Percentiles rank a stretch among this genome's conserved stretches.
These are phyloP conservation scores for Delichon dasypus DNA, from an alignment of 2,797 vertebrate species.

Conservation along the genomic window DNA sequence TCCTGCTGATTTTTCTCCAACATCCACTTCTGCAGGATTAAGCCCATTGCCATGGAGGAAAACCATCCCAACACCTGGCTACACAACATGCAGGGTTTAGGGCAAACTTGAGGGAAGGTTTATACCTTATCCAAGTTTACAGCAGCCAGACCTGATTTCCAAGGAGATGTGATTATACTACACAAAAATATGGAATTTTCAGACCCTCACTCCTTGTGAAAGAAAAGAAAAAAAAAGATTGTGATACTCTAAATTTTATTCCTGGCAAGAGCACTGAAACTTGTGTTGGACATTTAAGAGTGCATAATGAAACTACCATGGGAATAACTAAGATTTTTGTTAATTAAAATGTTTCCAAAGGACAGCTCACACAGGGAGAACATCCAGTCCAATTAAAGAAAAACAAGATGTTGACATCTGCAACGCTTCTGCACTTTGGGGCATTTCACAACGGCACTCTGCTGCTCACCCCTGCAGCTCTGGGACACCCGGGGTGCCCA, in stretches of 20 bases:
- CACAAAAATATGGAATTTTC: accelerated
- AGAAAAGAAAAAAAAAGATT: neutral
- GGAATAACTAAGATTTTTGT: neutral
- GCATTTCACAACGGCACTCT: neutral
- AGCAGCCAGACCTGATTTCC: neutral
- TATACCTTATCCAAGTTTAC: neutral
- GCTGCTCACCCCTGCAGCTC: neutral
- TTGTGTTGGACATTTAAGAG: neutral
- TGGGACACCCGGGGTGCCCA: accelerated
- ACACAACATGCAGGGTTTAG: neutral
- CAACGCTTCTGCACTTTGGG: neutral
- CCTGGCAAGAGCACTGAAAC: neutral
- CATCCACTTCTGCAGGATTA: neutral
- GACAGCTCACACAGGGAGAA: neutral
- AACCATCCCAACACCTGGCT: neutral
- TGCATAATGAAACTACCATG: neutral
- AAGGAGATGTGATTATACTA: neutral
- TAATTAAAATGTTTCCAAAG: neutral
- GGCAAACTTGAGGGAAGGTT: neutral
- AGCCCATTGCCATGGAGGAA: neutral
- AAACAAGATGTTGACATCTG: neutral
- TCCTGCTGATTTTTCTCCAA: neutral
- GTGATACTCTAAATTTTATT: neutral
- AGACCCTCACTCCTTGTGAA: neutral
- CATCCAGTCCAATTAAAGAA: neutral